Base-by-base conservation (phyloP, 1,140 invertebrate genomes). In the Maniola jurtina region DNA sequence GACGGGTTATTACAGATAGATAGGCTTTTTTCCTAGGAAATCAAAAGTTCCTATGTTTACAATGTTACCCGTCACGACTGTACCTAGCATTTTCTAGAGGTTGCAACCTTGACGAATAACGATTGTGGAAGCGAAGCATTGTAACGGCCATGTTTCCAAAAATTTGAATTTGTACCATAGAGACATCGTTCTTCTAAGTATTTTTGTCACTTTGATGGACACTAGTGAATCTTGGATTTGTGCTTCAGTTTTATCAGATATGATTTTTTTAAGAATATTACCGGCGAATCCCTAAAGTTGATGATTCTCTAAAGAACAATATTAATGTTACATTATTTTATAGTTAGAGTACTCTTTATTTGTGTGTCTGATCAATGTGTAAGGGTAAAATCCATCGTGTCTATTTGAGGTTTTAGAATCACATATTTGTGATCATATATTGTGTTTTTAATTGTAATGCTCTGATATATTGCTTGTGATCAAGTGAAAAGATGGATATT, bases 401-500 rank as follows among this genome's bases (percentile, higher is more conserved):
- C 56, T 63, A 61, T 59, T 16, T 68, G 36, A 63, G 60, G 58
- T 70, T 64, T 70, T 66, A 54, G 35, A 71, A 80, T 79, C 72
- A 68, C 78, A 68, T 81, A 80, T 83, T 81, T 81, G 77, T 83
- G 75, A 59, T 63, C 38, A 71, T 73, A 74, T 82, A 76, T 78
- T 74, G 73, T 72, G 77, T 86, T 81, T 89, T 84, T 85, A 76
- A 80, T 55, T 69, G 76, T 79, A 77, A 86, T 84, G 83, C 69
- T 79, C 77, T 86, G 77, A 83, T 86, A 84, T 66, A 78, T 82
- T 65, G 70, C 61, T 63, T 66, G 42, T 71, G 73, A 70, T 72
- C 73, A 76, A 77, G 66, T 82, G 76, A 61, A 80, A 90, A 69
- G 73, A 94, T 94, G 94, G 93, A 94, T 88, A 93, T 94, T 79